Evolutionary conservation across 2,797 vertebrate species (phyloP).

Genomic region (Notolepis coatsorum): DNA sequence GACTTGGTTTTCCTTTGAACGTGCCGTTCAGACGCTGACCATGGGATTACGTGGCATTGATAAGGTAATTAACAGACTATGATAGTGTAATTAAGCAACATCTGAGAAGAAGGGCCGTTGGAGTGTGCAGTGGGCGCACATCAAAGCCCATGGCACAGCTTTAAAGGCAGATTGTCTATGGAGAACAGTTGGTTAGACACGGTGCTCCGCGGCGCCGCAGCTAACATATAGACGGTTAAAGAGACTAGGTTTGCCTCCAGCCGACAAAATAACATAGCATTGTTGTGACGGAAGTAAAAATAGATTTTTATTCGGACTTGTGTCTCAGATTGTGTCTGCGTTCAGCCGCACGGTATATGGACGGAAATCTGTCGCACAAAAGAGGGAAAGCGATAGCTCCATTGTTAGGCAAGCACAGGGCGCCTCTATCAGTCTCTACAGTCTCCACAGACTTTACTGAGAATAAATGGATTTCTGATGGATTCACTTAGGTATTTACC

Average conservation of each 20-base stretch:
- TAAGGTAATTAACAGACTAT: constrained; percentile 77
- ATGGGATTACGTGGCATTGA: constrained; percentile 68
- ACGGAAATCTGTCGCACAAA: constrained; percentile 70
- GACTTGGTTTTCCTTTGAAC: constrained; percentile 61
- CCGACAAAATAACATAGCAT: constrained; percentile 82
- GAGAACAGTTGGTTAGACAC: constrained; percentile 62
- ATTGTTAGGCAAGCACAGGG: constrained; percentile 67
- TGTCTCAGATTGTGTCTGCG: neutral
- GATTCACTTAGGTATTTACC: constrained; percentile 74
- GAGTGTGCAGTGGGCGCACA: constrained; percentile 63
- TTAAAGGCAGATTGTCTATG: constrained; percentile 68
- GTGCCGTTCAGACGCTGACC: constrained; percentile 67
- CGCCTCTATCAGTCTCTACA: constrained; percentile 38
- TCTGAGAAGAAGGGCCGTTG: constrained; percentile 72
- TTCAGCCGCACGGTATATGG: constrained; percentile 57
- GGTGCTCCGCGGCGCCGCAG: constrained; percentile 36
- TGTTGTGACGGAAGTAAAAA: constrained; percentile 82
- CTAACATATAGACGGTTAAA: constrained; percentile 21
- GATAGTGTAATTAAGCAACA: constrained; percentile 80
- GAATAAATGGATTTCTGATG: constrained; percentile 68
- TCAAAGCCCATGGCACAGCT: constrained; percentile 68
- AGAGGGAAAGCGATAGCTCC: constrained; percentile 70
- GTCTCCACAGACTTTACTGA: constrained; percentile 58
- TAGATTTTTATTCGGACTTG: constrained; percentile 15
- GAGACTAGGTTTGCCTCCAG: constrained; percentile 74